phyloP scores from a whole-genome alignment of 2,888 invertebrate genomes.

The Quadroppia sp. region DNA sequence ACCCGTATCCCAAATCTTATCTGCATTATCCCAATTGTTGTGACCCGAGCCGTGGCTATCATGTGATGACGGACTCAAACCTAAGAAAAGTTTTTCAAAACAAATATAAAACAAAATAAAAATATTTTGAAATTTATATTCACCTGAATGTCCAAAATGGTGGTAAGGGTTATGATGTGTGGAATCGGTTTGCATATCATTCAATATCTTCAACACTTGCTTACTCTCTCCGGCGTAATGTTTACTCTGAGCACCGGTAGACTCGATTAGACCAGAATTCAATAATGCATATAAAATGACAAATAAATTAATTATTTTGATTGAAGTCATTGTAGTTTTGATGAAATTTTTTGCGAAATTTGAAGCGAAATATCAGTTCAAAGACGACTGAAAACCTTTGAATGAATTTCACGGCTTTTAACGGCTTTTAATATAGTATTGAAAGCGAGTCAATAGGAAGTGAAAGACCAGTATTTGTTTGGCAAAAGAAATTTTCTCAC shows the following conservation, averaged over 20 bases:
- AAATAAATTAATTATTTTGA: conserved; percentile 13
- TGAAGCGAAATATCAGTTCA: too few relatives aligned
- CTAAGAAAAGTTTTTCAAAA: too few relatives aligned
- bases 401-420: too few relatives aligned
- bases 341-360: background rate
- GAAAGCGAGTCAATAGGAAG: too few relatives aligned
- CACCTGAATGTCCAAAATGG: background rate
- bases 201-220: background rate
- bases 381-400: too few relatives aligned
- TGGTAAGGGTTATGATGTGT: background rate
- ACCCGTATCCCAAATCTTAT: conserved; percentile 14
- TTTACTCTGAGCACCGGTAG: background rate
- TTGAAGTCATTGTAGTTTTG: background rate
- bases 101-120: too few relatives aligned
- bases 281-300: background rate
- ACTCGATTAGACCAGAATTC: background rate
- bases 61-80: background rate
- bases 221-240: conserved; percentile 16
- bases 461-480: too few relatives aligned
- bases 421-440: too few relatives aligned
- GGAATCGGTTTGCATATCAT: conserved; percentile 17
- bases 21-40: conserved; percentile 8
- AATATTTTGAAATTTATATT: too few relatives aligned
- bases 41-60: background rate
- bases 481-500: too few relatives aligned